These are phyloP conservation scores for Tuberolachnus salignus DNA, from an alignment of 2,888 invertebrate species.

Conservation along the genomic window DNA sequence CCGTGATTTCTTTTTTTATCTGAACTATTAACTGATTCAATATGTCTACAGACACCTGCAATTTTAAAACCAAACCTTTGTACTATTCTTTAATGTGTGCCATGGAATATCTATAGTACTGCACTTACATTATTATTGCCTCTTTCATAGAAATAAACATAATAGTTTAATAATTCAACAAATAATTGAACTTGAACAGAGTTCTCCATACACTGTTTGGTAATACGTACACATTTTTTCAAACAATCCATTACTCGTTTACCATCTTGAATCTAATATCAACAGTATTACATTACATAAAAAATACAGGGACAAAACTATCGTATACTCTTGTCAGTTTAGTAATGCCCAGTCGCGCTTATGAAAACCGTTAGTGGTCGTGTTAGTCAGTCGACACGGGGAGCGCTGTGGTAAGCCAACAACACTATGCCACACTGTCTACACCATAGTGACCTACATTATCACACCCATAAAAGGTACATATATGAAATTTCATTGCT, in stretches of 20 bases:
- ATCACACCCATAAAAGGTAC: no score
- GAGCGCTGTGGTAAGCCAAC: no score
- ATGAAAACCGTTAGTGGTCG: no score
- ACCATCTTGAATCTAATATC: conserved; percentile 80
- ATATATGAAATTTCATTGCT: no score
- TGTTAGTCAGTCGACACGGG: no score
- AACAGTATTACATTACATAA: not conserved
- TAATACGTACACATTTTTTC: conserved; percentile 92
- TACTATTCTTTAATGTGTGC: conserved; percentile 9
- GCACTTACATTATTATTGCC: conserved; percentile 71
- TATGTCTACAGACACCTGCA: conserved; percentile 71
- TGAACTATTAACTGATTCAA: conserved; percentile 82
- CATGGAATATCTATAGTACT: conserved; percentile 7
- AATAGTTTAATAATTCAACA: conserved; percentile 91
- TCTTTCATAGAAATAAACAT: conserved; percentile 90
- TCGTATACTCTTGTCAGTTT: no score
- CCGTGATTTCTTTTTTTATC: conserved; percentile 90
- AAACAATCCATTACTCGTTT: conserved; percentile 91
- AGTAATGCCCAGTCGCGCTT: no score
- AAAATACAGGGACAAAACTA: no score
- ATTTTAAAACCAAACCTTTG: conserved; percentile 24
- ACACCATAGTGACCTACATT: no score
- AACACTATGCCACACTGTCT: no score
- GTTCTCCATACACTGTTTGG: conserved; percentile 96
- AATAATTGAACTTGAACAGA: conserved; percentile 95